Conservation (phyloP, 2,888 invertebrate species). For the Anthrax anthrax region DNA sequence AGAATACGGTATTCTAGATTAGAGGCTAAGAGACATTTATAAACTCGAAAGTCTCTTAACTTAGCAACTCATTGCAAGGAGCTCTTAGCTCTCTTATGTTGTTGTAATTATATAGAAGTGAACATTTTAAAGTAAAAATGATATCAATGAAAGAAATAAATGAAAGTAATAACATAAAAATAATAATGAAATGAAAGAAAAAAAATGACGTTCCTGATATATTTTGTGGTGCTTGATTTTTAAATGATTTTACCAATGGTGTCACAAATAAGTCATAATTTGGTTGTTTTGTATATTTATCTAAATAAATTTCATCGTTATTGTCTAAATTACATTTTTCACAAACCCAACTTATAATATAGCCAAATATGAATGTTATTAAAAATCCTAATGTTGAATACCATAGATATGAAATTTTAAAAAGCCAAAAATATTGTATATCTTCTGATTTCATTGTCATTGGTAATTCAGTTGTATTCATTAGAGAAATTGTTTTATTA, state of each 20-base stretch:
- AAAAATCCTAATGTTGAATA: conserved; percentile 44
- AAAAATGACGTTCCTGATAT: too few relatives aligned
- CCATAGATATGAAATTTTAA: conserved; percentile 60
- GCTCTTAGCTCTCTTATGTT: too few relatives aligned
- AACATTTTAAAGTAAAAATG: too few relatives aligned
- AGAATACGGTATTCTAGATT: too few relatives aligned
- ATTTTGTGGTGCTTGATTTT: conserved; percentile 9
- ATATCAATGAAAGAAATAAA: too few relatives aligned
- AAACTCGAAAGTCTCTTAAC: too few relatives aligned
- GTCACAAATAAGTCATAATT: conserved; percentile 46
- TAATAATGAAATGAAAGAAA: too few relatives aligned
- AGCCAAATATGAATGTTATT: conserved; percentile 38
- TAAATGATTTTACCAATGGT: conserved; percentile 37
- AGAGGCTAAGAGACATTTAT: too few relatives aligned
- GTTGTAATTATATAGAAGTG: too few relatives aligned
- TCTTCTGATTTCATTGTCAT: not conserved
- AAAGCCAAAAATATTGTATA: conserved; percentile 41
- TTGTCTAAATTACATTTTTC: conserved; percentile 26
- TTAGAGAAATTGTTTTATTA: conserved; percentile 12
- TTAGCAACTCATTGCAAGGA: too few relatives aligned
- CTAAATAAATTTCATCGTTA: conserved; percentile 23
- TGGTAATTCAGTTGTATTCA: not conserved
- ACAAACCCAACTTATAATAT: conserved; percentile 35
- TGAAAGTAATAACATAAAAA: too few relatives aligned
- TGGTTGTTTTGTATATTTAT: conserved; percentile 25